phyloP scores from a whole-genome alignment of 1,140 invertebrate genomes.

The Caenorhabditis inopinata region DNA sequence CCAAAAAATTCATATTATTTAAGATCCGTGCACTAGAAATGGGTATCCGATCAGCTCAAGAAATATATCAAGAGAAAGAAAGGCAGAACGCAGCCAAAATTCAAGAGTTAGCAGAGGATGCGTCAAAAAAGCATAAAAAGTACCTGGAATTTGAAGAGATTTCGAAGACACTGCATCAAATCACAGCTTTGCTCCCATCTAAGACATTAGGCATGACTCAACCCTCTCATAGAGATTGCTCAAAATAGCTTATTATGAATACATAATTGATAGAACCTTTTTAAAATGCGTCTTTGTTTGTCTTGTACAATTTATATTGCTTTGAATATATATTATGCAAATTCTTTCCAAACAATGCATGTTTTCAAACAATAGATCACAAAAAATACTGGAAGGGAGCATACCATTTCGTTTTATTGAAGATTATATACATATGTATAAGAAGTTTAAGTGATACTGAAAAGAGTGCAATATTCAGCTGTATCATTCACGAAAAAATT shows the following conservation, averaged over 20 bases:
- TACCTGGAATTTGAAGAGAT: constrained; percentile 9
- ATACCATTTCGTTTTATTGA: no score
- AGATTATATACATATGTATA: no score
- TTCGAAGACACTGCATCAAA: background rate
- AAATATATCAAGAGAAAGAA: background rate
- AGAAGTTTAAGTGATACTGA: no score
- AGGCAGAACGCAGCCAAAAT: background rate
- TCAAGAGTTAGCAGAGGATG: background rate
- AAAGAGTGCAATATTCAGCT: no score
- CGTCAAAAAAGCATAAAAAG: constrained; percentile 18
- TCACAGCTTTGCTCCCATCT: background rate
- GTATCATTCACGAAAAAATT: no score
- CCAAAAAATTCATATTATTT: background rate
- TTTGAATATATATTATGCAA: no score
- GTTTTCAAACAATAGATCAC: no score
- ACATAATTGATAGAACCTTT: background rate
- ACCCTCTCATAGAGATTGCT: background rate
- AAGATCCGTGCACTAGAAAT: background rate
- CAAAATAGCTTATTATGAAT: no score
- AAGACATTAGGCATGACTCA: constrained; percentile 16
- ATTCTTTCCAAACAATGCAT: no score
- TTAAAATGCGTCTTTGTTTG: no score
- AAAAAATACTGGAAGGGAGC: no score
- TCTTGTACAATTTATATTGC: no score
- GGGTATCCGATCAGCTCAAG: background rate